These are phyloP conservation scores for Philaethria dido DNA, from an alignment of 2,888 invertebrate species.

Conservation along the genomic window DNA sequence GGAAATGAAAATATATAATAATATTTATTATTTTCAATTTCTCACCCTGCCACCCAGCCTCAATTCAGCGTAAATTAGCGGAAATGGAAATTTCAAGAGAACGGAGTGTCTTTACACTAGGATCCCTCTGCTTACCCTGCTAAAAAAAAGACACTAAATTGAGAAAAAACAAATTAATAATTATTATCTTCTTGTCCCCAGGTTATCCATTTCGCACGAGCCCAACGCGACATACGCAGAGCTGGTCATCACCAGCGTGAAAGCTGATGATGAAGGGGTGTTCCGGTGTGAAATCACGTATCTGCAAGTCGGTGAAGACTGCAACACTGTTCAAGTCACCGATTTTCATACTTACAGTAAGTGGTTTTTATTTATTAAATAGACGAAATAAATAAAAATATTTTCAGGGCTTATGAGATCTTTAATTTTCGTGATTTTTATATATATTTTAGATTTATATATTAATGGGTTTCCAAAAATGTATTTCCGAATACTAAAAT, in stretches of 20 bases:
- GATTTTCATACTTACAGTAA: constrained; percentile 91
- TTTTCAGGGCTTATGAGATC: no score
- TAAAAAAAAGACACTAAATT: no score
- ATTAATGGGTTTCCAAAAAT: not conserved
- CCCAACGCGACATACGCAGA: constrained; percentile 86
- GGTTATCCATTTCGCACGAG: constrained; percentile 87
- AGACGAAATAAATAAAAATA: no score
- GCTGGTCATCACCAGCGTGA: constrained; percentile 87
- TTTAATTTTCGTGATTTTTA: no score
- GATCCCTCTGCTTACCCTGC: no score
- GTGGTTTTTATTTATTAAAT: constrained; percentile 62
- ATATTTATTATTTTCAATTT: no score
- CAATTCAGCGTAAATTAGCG: no score
- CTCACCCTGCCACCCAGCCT: no score
- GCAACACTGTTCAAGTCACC: constrained; percentile 91
- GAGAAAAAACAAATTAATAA: not conserved
- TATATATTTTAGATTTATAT: no score
- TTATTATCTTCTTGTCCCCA: constrained; percentile 59
- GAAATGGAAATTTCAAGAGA: no score
- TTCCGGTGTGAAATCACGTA: constrained; percentile 94
- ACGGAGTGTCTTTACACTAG: no score
- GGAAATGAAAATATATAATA: no score
- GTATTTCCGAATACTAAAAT: not conserved
- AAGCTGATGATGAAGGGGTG: constrained; percentile 89
- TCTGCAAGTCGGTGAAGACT: constrained; percentile 90